These are phyloP conservation scores for Trissolcus brochymenae DNA, from an alignment of 2,888 invertebrate genomes.

Conservation along the genomic window DNA sequence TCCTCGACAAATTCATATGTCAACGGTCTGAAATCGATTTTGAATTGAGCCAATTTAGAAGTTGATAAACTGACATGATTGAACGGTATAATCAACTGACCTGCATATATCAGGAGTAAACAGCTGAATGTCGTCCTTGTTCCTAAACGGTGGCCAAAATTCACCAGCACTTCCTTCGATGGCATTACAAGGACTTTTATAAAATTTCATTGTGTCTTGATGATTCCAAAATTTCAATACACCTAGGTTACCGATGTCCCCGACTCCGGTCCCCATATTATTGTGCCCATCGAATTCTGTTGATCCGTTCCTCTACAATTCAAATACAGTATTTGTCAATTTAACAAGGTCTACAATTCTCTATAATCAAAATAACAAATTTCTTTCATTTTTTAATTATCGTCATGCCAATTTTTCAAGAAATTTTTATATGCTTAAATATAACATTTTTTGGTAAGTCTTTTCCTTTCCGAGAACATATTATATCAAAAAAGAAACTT, in stretches of 20 bases:
- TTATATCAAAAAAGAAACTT: slow-evolving; percentile 6
- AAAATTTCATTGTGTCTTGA: slow-evolving; percentile 78
- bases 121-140: slow-evolving; percentile 80
- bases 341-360: background rate
- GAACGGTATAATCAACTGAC: slow-evolving; percentile 66
- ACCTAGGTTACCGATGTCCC: slow-evolving; percentile 82
- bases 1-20: slow-evolving; percentile 78
- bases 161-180: slow-evolving; percentile 88
- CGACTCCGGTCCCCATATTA: slow-evolving; percentile 85
- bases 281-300: slow-evolving; percentile 84
- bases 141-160: slow-evolving; percentile 84
- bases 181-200: slow-evolving; percentile 79
- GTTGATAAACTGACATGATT: background rate
- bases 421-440: background rate
- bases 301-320: slow-evolving; percentile 85
- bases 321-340: slow-evolving; percentile 4
- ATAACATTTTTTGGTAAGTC: background rate
- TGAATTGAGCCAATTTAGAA: background rate
- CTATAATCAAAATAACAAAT: no score
- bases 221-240: slow-evolving; percentile 85
- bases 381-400: background rate
- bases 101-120: slow-evolving; percentile 88
- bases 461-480: background rate
- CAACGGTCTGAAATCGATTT: slow-evolving; percentile 59
- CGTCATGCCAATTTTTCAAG: background rate